These are phyloP conservation scores for Gastrophysa polygoni DNA, from an alignment of 2,888 invertebrate species.

Conservation along the genomic window DNA sequence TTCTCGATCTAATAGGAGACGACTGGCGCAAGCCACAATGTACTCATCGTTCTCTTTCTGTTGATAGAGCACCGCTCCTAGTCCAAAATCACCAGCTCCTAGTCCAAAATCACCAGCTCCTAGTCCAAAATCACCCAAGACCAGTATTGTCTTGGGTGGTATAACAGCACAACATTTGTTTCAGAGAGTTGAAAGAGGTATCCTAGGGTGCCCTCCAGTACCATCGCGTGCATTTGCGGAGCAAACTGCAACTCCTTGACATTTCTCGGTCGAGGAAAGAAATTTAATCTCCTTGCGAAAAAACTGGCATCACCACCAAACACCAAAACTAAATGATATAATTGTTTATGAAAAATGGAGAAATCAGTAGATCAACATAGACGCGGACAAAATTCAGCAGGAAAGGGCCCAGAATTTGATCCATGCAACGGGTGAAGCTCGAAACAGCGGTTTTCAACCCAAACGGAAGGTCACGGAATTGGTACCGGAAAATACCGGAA, in stretches of 20 bases:
- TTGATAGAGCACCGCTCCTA: neutral
- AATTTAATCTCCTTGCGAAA: neutral
- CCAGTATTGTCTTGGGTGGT: neutral
- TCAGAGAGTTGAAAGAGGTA: neutral
- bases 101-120: neutral
- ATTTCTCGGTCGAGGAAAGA: neutral
- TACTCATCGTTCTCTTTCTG: neutral
- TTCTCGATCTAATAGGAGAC: slow-evolving; percentile 16
- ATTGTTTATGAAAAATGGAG: too few relatives aligned
- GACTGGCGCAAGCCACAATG: neutral
- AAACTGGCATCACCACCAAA: neutral
- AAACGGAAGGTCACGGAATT: neutral
- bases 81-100: too few relatives aligned
- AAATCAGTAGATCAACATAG: neutral
- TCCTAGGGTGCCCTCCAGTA: neutral
- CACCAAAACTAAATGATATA: too few relatives aligned
- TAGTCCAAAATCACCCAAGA: too few relatives aligned
- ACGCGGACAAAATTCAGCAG: neutral
- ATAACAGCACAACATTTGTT: neutral
- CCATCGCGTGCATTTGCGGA: neutral
- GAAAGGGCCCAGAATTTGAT: neutral
- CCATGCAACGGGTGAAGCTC: neutral
- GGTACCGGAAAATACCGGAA: neutral
- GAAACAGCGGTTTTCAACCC: neutral
- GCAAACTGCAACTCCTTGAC: neutral